Conservation (phyloP, 2,113 vertebrate species). For the Gobio gobio region DNA sequence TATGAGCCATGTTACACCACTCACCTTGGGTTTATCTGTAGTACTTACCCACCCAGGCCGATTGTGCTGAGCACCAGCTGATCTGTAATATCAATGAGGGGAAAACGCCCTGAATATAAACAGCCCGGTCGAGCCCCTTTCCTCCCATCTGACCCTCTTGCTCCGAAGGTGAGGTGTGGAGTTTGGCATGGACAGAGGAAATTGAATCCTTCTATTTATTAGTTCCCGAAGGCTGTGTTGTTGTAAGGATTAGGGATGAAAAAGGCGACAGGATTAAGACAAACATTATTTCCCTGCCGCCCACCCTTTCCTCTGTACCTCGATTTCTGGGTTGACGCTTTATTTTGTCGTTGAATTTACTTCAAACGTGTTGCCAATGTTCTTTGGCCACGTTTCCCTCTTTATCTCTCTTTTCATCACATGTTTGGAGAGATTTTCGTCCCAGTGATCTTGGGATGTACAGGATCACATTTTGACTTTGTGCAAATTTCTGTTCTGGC, state of each 20-base stretch:
- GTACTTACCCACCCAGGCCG: conserved; percentile 49
- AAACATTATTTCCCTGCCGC: conserved; percentile 69
- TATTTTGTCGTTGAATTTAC: conserved; percentile 51
- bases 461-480: conserved; percentile 17
- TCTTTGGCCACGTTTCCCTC: conserved; percentile 33
- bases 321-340: conserved; percentile 39
- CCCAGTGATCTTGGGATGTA: conserved; percentile 30
- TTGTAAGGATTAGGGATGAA: conserved; percentile 74
- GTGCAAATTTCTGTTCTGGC: conserved; percentile 1
- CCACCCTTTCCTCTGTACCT: conserved; percentile 26
- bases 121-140: conserved; percentile 52
- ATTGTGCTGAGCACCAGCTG: conserved; percentile 49
- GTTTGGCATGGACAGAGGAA: conserved; percentile 72
- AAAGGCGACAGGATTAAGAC: conserved; percentile 67
- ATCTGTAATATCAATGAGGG: conserved; percentile 68
- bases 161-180: conserved; percentile 73
- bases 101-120: conserved; percentile 71
- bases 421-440: conserved; percentile 7
- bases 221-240: conserved; percentile 71
- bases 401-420: conserved; percentile 29
- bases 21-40: conserved; percentile 64
- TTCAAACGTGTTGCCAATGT: conserved; percentile 38
- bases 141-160: conserved; percentile 60
- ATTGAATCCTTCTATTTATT: conserved; percentile 75
- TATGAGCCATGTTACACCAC: conserved; percentile 59